Evolutionary conservation across 1,140 invertebrate genomes (phyloP).

Genomic region (Wasmannia auropunctata): DNA sequence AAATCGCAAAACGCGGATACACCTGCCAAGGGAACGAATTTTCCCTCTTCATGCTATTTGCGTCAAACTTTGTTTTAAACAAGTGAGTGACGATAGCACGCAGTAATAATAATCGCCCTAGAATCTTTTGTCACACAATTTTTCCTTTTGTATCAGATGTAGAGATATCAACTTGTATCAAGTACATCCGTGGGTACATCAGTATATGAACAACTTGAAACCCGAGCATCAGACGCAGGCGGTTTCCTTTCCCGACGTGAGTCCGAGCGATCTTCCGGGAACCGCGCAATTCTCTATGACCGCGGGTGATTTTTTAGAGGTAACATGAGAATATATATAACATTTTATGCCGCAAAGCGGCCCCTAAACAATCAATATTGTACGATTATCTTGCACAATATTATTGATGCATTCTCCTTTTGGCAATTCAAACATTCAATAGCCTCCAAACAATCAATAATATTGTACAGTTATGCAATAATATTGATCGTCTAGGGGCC

Average conservation of each 20-base stretch:
- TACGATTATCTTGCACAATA: too few species aligned
- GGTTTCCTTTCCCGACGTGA: slow-evolving; percentile 96
- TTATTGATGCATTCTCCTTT: too few species aligned
- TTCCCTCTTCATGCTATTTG: slow-evolving; percentile 98
- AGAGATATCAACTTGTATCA: slow-evolving; percentile 86
- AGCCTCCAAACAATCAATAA: too few species aligned
- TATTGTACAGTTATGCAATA: too few species aligned
- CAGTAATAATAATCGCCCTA: background rate
- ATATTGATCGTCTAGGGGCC: too few species aligned
- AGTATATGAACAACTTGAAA: slow-evolving; percentile 95
- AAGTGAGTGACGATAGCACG: slow-evolving; percentile 85
- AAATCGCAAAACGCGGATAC: slow-evolving; percentile 95
- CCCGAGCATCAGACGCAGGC: slow-evolving; percentile 92
- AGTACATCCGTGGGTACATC: slow-evolving; percentile 97
- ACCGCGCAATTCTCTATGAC: slow-evolving; percentile 96
- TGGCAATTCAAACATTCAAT: too few species aligned
- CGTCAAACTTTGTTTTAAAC: slow-evolving; percentile 98
- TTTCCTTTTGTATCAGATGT: slow-evolving; percentile 84
- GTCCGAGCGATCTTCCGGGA: slow-evolving; percentile 89
- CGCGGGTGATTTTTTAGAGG: slow-evolving; percentile 96
- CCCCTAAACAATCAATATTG: too few species aligned
- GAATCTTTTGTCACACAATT: background rate
- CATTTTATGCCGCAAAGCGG: too few species aligned
- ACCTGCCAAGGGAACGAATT: slow-evolving; percentile 99
- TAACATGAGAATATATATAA: slow-evolving; percentile 75